Evolutionary conservation across 2,888 invertebrate genomes (phyloP).

Genomic region (Elgonia sp.): DNA sequence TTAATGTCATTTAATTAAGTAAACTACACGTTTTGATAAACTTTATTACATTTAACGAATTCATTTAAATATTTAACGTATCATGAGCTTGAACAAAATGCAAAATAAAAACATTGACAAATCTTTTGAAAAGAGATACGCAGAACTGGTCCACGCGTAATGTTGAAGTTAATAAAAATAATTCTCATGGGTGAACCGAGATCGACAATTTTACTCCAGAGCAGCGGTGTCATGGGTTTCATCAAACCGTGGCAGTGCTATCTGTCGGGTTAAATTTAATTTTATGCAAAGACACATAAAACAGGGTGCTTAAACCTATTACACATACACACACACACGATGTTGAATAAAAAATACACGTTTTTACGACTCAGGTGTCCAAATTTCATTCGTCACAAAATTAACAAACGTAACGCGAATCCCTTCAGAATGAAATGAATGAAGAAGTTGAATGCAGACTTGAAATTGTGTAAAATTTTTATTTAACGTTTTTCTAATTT

Average conservation of each 20-base stretch:
- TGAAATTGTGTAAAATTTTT: no score
- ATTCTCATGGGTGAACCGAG: constrained; percentile 24
- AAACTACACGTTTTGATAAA: not conserved
- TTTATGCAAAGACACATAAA: constrained; percentile 42
- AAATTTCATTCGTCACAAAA: constrained; percentile 1
- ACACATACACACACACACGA: not conserved
- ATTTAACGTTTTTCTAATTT: no score
- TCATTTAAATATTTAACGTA: not conserved
- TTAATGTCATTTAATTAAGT: not conserved
- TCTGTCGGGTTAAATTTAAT: constrained; percentile 41
- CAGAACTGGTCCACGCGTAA: no score
- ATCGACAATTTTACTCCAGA: constrained; percentile 26
- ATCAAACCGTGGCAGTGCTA: constrained; percentile 39
- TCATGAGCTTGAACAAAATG: no score
- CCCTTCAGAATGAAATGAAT: no score
- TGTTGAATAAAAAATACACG: not conserved
- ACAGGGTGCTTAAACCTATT: not conserved
- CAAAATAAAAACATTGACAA: no score
- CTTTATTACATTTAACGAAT: not conserved
- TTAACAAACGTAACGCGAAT: constrained; percentile 28
- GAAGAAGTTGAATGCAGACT: no score
- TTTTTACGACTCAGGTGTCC: not conserved
- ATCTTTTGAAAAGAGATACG: no score
- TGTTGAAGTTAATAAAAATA: constrained; percentile 41
- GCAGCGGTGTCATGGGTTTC: not conserved